Evolutionary conservation across 1,140 invertebrate species (phyloP).

Genomic region (Elysia chlorotica): DNA sequence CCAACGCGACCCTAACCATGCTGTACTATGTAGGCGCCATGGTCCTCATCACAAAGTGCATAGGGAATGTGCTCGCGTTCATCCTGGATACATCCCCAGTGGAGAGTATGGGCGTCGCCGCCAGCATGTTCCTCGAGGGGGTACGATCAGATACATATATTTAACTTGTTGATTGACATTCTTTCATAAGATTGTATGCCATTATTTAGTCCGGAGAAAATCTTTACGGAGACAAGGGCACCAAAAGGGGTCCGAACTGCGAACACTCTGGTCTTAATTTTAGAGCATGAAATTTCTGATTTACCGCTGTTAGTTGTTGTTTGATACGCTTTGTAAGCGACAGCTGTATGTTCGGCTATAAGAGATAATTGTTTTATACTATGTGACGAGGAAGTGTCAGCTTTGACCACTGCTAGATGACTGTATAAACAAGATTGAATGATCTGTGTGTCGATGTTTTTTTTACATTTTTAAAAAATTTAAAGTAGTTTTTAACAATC

Average conservation of each 20-base stretch:
- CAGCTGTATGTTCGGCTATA: too few species aligned
- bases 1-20: slow-evolving; percentile 46
- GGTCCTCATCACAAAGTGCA: slow-evolving; percentile 38
- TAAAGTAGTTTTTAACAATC: too few species aligned
- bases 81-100: slow-evolving; percentile 48
- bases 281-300: too few species aligned
- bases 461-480: too few species aligned
- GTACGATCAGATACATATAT: slow-evolving; percentile 36
- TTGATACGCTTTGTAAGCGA: too few species aligned
- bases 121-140: slow-evolving; percentile 53
- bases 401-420: too few species aligned
- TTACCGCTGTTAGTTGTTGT: too few species aligned
- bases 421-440: too few species aligned
- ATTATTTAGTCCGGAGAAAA: not conserved
- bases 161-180: not conserved
- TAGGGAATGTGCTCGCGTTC: slow-evolving; percentile 46
- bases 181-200: not conserved
- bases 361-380: too few species aligned
- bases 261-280: too few species aligned
- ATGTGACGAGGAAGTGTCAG: too few species aligned
- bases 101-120: slow-evolving; percentile 50
- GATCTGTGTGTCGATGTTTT: too few species aligned
- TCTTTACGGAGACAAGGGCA: not conserved
- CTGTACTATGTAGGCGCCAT: slow-evolving; percentile 57
- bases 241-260: not conserved